Evolutionary conservation across 2,888 invertebrate species (phyloP).

Genomic region (Macrophya alboannulata): DNA sequence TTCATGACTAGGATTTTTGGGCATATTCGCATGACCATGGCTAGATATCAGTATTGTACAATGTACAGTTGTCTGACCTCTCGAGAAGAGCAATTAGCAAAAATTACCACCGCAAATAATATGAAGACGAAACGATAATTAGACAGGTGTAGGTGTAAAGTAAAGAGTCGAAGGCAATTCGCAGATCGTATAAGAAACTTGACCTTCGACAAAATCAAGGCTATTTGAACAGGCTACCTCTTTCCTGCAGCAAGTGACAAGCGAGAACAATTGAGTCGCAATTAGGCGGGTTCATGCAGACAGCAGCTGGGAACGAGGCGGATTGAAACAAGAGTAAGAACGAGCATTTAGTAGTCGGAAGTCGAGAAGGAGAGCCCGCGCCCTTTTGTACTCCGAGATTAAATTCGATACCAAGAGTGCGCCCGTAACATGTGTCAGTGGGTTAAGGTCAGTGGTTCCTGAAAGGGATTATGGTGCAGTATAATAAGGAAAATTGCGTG

Average conservation of each 20-base stretch:
- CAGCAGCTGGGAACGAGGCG: neutral
- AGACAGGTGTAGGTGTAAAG: neutral
- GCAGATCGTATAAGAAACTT: constrained; percentile 25
- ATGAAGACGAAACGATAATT: neutral
- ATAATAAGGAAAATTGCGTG: constrained; percentile 11
- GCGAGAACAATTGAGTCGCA: constrained; percentile 27
- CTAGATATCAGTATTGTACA: neutral
- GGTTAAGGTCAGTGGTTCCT: constrained; percentile 38
- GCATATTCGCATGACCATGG: too few species aligned
- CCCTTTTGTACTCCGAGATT: constrained; percentile 47
- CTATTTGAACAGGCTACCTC: constrained; percentile 5
- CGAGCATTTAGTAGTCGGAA: constrained; percentile 5
- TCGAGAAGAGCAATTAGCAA: neutral
- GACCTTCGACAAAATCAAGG: constrained; percentile 28
- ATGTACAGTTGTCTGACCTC: neutral
- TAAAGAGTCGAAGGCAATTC: neutral
- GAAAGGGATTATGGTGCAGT: neutral
- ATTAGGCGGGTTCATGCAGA: constrained; percentile 12
- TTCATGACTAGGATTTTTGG: neutral
- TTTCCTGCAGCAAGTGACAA: neutral
- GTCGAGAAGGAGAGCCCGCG: neutral
- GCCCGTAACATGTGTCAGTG: constrained; percentile 41
- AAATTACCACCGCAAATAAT: neutral
- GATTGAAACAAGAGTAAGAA: neutral
- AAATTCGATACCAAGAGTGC: neutral